Evolutionary conservation across 2,113 vertebrate genomes (phyloP), one percentile per base, ranked within the genome.

Genomic region (Lampris incognitus): DNA sequence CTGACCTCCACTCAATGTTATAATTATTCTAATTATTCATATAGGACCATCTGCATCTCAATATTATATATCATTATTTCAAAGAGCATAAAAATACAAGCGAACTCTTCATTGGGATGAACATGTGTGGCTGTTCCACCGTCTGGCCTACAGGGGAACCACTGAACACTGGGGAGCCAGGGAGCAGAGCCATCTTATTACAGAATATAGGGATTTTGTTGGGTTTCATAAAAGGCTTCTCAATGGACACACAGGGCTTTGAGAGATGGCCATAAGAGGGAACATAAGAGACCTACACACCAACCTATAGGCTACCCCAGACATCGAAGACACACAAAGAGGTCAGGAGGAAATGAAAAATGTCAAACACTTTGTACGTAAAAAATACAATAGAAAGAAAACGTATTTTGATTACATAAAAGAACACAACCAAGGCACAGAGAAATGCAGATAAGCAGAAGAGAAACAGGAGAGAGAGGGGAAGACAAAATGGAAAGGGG

Each of bases 1-100:
- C 84, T 87, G 69, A 86, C 85, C 76, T 86, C 83, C 55, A 39
- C 57, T 84, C 72, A 82, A 50, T 61, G 74, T 80, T 83, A 87
- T 54, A 79, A 69, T 66, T 73, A 76, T 79, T 62, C 58, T 81
- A 62, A 69, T 78, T 88, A 89, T 90, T 91, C 88, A 89, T 82
- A 87, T 82, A 90, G 74, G 88, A 88, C 82, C 81, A 85, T 82
- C 73, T 85, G 84, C 91, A 81, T 89, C 78, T 89, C 78, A 90
- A 24, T 89, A 93, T 91, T 88, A 40, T 42, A 55, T 90, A 92
- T 86, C 71, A 90, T 87, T 89, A 81, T 92, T 88, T 89, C 72
- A 89, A 89, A 91, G 81, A 90, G 90, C 88, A 92, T 89, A 91
- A 90, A 92, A 93, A 93, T 93, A 91, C 87, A 89, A 82, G 83